Percentiles rank a stretch among this genome's conserved stretches.
Conservation (phyloP, 92 coral and sea anemone species). For the Palythoa grandis region DNA sequence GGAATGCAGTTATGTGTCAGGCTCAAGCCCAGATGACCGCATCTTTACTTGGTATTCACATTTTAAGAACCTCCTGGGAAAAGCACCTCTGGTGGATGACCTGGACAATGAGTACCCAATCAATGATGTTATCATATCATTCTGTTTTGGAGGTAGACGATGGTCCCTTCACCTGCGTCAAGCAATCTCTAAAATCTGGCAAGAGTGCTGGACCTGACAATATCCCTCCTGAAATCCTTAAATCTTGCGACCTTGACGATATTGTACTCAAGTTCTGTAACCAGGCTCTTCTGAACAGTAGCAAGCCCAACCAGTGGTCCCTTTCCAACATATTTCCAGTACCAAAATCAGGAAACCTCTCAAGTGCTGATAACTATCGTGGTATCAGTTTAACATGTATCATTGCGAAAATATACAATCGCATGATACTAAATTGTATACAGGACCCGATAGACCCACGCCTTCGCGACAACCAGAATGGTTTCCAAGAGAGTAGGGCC, state of each 20-base stretch:
- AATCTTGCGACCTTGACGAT: not conserved
- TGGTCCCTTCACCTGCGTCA: not conserved
- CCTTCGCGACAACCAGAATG: too few species aligned
- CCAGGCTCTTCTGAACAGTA: not conserved
- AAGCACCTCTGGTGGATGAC: constrained; percentile 37
- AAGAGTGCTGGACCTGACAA: constrained; percentile 46
- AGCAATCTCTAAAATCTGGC: constrained; percentile 9
- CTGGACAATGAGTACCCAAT: constrained; percentile 8
- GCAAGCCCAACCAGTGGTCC: constrained; percentile 50
- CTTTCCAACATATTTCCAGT: too few species aligned
- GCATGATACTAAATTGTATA: too few species aligned
- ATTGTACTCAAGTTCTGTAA: too few species aligned
- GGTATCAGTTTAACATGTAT: too few species aligned
- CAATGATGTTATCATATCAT: constrained; percentile 24
- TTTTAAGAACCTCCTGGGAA: constrained; percentile 53
- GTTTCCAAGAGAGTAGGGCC: not conserved
- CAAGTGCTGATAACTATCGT: too few species aligned
- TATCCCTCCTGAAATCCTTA: constrained; percentile 46
- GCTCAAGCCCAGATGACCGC: constrained; percentile 52
- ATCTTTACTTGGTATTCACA: constrained; percentile 45
- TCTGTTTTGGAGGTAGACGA: constrained; percentile 10
- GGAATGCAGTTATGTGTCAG: constrained; percentile 14
- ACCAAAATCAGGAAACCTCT: too few species aligned
- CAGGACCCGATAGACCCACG: too few species aligned
- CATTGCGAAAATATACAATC: too few species aligned